phyloP scores from a whole-genome alignment of 2,888 invertebrate genomes.

The Limenitis camilla region DNA sequence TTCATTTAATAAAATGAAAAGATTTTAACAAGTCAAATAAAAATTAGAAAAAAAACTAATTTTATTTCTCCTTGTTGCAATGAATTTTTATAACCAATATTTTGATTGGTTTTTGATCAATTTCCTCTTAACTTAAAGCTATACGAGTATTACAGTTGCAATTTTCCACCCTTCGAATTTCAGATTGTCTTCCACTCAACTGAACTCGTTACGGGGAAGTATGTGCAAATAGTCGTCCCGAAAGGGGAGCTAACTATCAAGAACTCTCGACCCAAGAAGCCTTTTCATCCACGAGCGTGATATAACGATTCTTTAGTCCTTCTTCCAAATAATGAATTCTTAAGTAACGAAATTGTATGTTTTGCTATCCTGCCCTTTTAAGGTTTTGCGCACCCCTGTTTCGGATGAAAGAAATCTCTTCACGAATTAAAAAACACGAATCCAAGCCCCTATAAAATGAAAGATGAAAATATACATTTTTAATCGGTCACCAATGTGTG shows the following conservation, averaged over 20 bases:
- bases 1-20: too few species aligned
- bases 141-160: neutral
- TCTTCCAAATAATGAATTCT: constrained; percentile 14
- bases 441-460: too few species aligned
- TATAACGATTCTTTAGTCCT: constrained; percentile 10
- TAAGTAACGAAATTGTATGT: neutral
- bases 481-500: too few species aligned
- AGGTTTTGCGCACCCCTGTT: neutral
- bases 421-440: too few species aligned
- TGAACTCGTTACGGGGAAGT: constrained; percentile 14
- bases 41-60: too few species aligned
- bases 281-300: constrained; percentile 5
- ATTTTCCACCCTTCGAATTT: constrained; percentile 5
- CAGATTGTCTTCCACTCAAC: constrained; percentile 16
- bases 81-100: too few species aligned
- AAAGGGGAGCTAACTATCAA: constrained; percentile 13
- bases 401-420: neutral
- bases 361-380: neutral
- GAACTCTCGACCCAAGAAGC: constrained; percentile 11
- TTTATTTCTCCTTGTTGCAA: too few species aligned
- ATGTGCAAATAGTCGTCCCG: constrained; percentile 13
- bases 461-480: too few species aligned
- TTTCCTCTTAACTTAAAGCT: neutral
- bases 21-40: too few species aligned
- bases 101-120: too few species aligned